Percentiles rank a stretch among this genome's conserved stretches.
These are phyloP conservation scores for Ditylenchus dipsaci DNA, from an alignment of 1,140 invertebrate species.

Conservation along the genomic window DNA sequence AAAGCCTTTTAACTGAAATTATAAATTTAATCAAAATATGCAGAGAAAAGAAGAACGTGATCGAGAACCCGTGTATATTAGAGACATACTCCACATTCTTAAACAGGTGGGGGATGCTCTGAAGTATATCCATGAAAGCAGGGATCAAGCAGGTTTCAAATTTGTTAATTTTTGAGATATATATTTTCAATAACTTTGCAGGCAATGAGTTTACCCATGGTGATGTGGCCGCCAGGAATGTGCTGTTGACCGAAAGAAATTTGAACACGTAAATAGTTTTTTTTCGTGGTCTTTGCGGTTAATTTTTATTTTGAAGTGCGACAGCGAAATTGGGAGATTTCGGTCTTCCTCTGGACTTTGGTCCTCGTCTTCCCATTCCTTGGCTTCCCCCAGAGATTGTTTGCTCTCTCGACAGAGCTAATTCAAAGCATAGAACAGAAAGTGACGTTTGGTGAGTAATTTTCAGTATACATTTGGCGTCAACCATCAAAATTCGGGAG, in stretches of 20 bases:
- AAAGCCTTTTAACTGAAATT: no score
- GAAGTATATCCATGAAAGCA: constrained; percentile 39
- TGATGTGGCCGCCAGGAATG: constrained; percentile 50
- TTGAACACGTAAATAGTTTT: constrained; percentile 26
- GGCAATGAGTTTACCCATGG: constrained; percentile 55
- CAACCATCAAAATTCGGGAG: constrained; percentile 7
- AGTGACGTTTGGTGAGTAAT: constrained; percentile 46
- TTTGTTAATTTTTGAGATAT: not conserved
- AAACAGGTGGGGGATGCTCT: constrained; percentile 46
- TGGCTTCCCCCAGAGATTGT: constrained; percentile 55
- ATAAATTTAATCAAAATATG: constrained; percentile 18
- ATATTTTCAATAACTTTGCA: constrained; percentile 25
- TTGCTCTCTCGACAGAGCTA: constrained; percentile 42
- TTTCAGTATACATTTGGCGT: not conserved
- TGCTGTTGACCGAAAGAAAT: constrained; percentile 43
- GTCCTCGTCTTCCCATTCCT: constrained; percentile 49
- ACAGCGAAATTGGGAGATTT: constrained; percentile 51
- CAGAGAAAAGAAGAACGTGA: constrained; percentile 47
- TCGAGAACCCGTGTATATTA: constrained; percentile 36
- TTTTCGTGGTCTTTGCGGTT: not conserved
- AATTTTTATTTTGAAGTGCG: constrained; percentile 33
- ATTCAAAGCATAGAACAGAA: constrained; percentile 45
- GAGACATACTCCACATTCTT: constrained; percentile 44
- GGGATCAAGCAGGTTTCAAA: not conserved
- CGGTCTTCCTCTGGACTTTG: constrained; percentile 44